phyloP scores from a whole-genome alignment of 2,888 invertebrate species.

The Gymnoscelis rufifasciata region DNA sequence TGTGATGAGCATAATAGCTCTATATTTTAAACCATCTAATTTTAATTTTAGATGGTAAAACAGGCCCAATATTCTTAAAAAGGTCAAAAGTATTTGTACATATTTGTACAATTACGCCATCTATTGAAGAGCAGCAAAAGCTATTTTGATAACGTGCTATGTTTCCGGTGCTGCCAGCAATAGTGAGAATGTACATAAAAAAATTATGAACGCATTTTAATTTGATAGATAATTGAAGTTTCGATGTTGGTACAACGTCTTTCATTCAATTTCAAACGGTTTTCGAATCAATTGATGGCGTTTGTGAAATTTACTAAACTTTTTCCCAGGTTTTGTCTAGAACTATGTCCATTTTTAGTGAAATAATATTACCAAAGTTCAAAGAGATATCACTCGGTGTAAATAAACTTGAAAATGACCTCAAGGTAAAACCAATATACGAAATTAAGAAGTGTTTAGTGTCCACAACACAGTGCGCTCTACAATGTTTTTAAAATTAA shows the following conservation, averaged over 20 bases:
- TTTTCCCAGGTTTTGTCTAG: constrained; percentile 40
- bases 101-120: constrained; percentile 1
- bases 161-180: background rate
- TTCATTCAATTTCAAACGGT: constrained; percentile 72
- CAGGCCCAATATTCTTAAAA: no score
- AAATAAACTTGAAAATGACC: constrained; percentile 52
- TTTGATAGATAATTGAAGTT: constrained; percentile 8
- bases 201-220: constrained; percentile 1
- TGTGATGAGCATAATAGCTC: no score
- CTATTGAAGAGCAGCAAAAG: constrained; percentile 10
- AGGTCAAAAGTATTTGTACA: background rate
- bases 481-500: constrained; percentile 9
- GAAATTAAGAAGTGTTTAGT: constrained; percentile 5
- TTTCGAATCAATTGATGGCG: constrained; percentile 57
- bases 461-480: background rate
- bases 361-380: constrained; percentile 54
- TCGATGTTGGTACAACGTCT: constrained; percentile 39
- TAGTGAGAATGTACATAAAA: constrained; percentile 6
- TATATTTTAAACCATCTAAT: no score
- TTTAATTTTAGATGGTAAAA: no score
- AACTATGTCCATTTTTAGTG: constrained; percentile 70
- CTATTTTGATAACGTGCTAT: background rate
- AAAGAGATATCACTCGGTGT: constrained; percentile 49
- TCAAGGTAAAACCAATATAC: constrained; percentile 50
- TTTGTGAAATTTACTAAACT: constrained; percentile 54